Conservation (phyloP, 2,888 invertebrate species). For the Schizaphis graminum region DNA sequence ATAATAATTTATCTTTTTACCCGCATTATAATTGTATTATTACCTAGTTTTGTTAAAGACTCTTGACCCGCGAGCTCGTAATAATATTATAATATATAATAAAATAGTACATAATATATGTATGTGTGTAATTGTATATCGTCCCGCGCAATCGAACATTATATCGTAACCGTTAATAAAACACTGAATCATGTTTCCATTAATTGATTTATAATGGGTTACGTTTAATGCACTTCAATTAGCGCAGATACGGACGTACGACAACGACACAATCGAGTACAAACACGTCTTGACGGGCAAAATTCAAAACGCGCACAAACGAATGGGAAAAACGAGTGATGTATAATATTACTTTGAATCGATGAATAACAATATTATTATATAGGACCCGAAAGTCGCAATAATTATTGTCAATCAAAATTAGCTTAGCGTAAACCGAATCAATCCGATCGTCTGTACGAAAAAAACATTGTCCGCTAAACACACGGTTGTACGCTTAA, state of each 20-base stretch:
- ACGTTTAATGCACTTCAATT: neutral
- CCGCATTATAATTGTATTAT: neutral
- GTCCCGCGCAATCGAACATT: neutral
- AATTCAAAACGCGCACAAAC: neutral
- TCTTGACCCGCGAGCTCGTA: neutral
- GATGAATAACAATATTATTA: neutral
- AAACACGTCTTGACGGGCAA: neutral
- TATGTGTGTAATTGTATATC: neutral
- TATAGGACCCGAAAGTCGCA: neutral
- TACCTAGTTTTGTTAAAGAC: neutral
- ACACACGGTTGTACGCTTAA: neutral
- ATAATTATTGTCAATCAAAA: neutral
- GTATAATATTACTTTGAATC: neutral
- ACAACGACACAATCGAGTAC: neutral
- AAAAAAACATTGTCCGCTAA: neutral
- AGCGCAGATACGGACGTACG: neutral
- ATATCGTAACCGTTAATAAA: neutral
- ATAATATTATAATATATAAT: neutral
- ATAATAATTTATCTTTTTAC: neutral
- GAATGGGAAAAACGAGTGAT: neutral
- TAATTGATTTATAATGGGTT: slow-evolving; percentile 26
- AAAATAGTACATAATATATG: neutral
- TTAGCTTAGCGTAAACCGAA: neutral
- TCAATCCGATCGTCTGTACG: neutral
- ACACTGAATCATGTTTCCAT: neutral